A percentile compares a stretch with the other conserved stretches of the same genome.
Evolutionary conservation across 2,888 invertebrate genomes (phyloP).

Genomic region (Panopea generosa): DNA sequence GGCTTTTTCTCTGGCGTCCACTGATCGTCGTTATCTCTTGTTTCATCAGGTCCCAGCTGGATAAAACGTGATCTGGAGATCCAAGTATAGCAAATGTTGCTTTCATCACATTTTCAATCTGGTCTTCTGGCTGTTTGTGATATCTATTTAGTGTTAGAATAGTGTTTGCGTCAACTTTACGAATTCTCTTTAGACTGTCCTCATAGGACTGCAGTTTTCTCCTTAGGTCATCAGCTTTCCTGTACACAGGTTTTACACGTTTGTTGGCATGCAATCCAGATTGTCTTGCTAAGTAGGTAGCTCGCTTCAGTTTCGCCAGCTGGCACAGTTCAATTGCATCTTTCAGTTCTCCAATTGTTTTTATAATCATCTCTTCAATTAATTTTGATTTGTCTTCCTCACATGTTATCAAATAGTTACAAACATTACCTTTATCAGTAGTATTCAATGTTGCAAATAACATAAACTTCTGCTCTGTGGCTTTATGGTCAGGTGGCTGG

Average conservation of each 20-base stretch:
- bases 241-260: background rate
- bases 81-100: slow-evolving; percentile 21
- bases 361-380: background rate
- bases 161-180: background rate
- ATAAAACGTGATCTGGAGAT: background rate
- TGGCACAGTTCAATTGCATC: background rate
- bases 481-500: background rate
- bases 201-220: background rate
- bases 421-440: slow-evolving; percentile 32
- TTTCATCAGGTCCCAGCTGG: slow-evolving; percentile 3
- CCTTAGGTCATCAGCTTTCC: background rate
- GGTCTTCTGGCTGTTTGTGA: slow-evolving; percentile 12
- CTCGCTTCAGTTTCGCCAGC: background rate
- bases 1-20: slow-evolving; percentile 3
- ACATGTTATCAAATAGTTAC: slow-evolving; percentile 25
- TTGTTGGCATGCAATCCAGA: background rate
- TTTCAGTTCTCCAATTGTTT: background rate
- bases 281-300: background rate
- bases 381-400: background rate
- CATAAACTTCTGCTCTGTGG: slow-evolving; percentile 50
- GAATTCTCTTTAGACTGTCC: slow-evolving; percentile 9
- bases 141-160: slow-evolving; percentile 3
- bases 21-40: background rate
- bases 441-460: slow-evolving; percentile 38
- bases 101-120: slow-evolving; percentile 9